Evolutionary conservation across 2,113 vertebrate genomes (phyloP).

Genomic region (Amphilophus citrinellus): DNA sequence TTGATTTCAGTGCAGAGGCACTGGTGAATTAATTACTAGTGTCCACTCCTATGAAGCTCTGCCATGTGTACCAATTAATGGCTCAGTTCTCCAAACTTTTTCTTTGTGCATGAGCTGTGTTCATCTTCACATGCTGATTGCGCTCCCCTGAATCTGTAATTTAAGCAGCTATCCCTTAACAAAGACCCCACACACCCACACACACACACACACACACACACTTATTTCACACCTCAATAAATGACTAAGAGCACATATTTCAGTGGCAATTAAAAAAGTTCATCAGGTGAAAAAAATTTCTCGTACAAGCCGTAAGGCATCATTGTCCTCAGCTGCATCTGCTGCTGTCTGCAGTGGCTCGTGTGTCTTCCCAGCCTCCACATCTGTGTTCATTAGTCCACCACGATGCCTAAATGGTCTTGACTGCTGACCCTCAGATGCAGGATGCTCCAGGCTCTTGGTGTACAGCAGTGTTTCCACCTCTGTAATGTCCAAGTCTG

Average conservation of each 20-base stretch:
- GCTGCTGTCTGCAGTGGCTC: background rate
- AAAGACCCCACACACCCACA: background rate
- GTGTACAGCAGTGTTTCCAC: slow-evolving; percentile 51
- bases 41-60: background rate
- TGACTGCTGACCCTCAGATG: background rate
- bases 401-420: background rate
- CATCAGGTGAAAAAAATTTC: slow-evolving; percentile 76
- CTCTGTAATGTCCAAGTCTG: slow-evolving; percentile 63
- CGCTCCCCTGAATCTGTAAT: background rate
- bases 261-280: background rate
- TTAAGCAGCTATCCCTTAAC: background rate
- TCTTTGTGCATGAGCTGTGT: accelerated
- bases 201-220: too few species aligned
- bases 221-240: background rate
- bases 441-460: background rate
- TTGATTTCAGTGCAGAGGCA: background rate
- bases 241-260: background rate
- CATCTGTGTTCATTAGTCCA: background rate
- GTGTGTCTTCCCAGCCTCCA: background rate
- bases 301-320: slow-evolving; percentile 65
- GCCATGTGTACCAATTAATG: background rate
- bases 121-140: background rate
- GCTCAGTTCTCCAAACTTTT: background rate
- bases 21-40: background rate
- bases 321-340: slow-evolving; percentile 43